phyloP scores from a whole-genome alignment of 1,140 invertebrate genomes.

The Caligus rogercresseyi region DNA sequence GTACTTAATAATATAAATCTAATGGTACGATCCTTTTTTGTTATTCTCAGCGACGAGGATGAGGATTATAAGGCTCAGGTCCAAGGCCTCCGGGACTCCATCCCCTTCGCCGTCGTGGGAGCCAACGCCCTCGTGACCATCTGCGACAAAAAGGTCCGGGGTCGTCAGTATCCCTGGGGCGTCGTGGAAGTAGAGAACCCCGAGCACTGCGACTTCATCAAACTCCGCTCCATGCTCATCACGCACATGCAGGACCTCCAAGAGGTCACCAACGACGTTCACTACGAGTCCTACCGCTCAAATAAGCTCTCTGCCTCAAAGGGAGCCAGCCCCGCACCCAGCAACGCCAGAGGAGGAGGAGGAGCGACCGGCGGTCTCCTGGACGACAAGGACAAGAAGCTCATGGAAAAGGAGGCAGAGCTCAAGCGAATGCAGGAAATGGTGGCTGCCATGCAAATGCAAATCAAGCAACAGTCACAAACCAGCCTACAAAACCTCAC shows the following conservation, averaged over 20 bases:
- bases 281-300: conserved; percentile 37
- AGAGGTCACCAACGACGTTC: conserved; percentile 34
- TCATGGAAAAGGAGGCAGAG: conserved; percentile 35
- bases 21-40: too few relatives aligned
- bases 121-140: conserved; percentile 34
- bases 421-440: conserved; percentile 65
- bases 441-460: conserved; percentile 18
- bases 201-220: conserved; percentile 45
- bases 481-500: conserved; percentile 9
- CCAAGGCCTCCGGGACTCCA: conserved; percentile 25
- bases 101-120: conserved; percentile 32
- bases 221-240: conserved; percentile 37
- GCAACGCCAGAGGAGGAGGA: not conserved
- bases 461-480: conserved; percentile 19
- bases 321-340: not conserved
- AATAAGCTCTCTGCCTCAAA: conserved; percentile 18
- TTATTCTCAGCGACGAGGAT: conserved; percentile 28
- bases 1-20: too few relatives aligned
- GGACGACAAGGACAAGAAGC: conserved; percentile 25
- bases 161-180: conserved; percentile 43
- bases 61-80: conserved; percentile 30
- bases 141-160: conserved; percentile 31
- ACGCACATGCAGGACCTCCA: conserved; percentile 22
- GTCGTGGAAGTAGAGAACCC: conserved; percentile 46
- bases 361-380: conserved; percentile 10